These are phyloP conservation scores for Ciconia maguari DNA, from an alignment of 2,113 vertebrate species.

Conservation along the genomic window DNA sequence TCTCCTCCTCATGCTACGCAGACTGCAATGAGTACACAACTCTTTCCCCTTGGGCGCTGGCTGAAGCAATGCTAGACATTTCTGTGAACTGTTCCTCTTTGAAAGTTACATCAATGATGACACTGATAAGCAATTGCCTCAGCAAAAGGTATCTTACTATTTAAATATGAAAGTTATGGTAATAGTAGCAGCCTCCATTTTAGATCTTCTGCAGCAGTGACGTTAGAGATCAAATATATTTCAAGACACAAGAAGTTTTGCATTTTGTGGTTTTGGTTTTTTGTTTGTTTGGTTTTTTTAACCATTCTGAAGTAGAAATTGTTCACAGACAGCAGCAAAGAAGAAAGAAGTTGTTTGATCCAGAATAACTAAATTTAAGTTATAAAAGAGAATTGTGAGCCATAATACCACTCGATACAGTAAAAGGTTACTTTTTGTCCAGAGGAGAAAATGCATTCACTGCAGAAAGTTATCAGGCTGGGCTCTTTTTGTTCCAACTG, in stretches of 20 bases:
- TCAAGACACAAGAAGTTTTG: neutral
- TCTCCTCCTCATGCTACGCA: neutral
- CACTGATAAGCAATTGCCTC: neutral
- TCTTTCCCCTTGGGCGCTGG: neutral
- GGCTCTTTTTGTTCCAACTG: slow-evolving; percentile 25
- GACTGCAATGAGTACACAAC: neutral
- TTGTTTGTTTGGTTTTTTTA: neutral
- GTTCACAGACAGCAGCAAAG: neutral
- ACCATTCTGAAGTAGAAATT: neutral
- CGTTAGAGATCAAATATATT: neutral
- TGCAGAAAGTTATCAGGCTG: slow-evolving; percentile 43
- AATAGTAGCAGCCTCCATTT: neutral
- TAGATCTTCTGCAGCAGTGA: neutral
- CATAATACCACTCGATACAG: neutral
- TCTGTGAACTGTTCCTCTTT: neutral
- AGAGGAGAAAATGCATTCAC: slow-evolving; percentile 30
- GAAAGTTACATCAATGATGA: neutral
- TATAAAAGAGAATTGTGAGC: neutral
- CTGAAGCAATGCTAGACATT: neutral
- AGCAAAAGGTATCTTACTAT: neutral
- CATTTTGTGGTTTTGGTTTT: neutral
- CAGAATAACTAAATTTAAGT: neutral
- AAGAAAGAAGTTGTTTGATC: neutral
- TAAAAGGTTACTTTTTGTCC: slow-evolving; percentile 40
- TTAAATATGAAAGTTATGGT: neutral